A percentile compares a stretch with the other conserved stretches of the same genome.
Conservation (phyloP, 1,140 invertebrate genomes). For the Ceratina japonica region DNA sequence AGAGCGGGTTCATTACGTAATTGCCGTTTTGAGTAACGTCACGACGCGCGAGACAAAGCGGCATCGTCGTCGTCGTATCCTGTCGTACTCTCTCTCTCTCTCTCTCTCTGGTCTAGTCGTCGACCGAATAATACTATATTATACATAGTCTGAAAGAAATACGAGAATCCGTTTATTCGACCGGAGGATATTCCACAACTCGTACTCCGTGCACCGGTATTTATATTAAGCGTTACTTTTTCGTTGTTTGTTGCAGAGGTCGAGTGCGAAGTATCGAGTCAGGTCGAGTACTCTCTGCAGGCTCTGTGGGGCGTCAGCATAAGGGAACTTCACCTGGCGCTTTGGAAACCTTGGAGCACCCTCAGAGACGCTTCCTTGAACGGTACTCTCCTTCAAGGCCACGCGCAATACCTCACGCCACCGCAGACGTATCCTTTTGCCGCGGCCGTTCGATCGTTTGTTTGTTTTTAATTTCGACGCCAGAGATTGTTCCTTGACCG, state of each 20-base stretch:
- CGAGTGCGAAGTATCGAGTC: constrained; percentile 85
- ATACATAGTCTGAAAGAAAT: not conserved
- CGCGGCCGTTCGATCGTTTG: no score
- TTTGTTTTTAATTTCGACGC: not conserved
- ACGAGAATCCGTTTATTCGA: not conserved
- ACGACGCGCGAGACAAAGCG: not conserved
- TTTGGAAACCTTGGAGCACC: constrained; percentile 85
- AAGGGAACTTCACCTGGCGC: constrained; percentile 85
- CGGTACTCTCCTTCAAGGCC: constrained; percentile 81
- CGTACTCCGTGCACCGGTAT: no score
- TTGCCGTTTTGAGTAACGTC: constrained; percentile 53
- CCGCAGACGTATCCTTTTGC: constrained; percentile 77
- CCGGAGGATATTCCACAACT: no score
- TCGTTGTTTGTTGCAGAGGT: constrained; percentile 81
- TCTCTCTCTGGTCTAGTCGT: not conserved
- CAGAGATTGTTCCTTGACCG: constrained; percentile 65
- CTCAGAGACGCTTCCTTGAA: constrained; percentile 82
- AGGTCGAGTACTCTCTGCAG: constrained; percentile 85
- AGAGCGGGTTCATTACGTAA: constrained; percentile 53
- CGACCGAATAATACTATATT: no score
- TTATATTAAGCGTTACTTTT: no score
- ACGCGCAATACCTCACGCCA: constrained; percentile 79
- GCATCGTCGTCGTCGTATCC: not conserved
- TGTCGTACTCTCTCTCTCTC: not conserved
- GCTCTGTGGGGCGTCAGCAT: constrained; percentile 89